Base-by-base conservation (phyloP, 2,888 invertebrate genomes). In the Drosophila melanosoma region DNA sequence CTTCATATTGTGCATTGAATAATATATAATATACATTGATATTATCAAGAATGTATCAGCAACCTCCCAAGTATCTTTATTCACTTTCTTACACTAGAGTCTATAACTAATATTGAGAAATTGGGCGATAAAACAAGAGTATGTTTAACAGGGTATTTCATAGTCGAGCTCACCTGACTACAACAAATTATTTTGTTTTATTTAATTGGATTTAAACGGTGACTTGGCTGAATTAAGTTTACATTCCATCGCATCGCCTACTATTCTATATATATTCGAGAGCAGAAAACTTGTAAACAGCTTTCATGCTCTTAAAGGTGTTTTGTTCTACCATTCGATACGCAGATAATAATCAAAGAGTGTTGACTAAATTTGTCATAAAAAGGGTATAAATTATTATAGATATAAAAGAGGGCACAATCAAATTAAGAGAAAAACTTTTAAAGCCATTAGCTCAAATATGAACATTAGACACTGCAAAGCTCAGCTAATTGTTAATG, bases 201-300 rank as follows among this genome's bases (percentile, higher is more conserved):
- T 23, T 1, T 8, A 2, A 23, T 10, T 49, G 17, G 0, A 11
- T 49, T 17, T 45, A 0, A 10, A 26, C 17, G 17, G 15, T 26
- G 49, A n/a, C 12, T 36, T 26, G 12, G 26, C 23, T 54, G 36
- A 12, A 23, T 53, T 17, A 23, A 23, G 23, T 17, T 10, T 23
- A 26, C 6, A 38, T 56, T 12, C 36, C n/a, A 56, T 12, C 12
- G 12, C 6, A 23, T 3, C 5, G 3, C 5, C 23, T 6, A 3
- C 12, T 12, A 17, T 12, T 12, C 10, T 53, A 8, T 20, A 15
- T 53, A 8, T 20, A 20, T 35, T 35, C 17, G 36, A 49, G 4
- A 12, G 45, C 65, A 72, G 0, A 54, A 65, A 11, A 29, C 26
- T 42, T 38, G 12, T 6, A 11, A 29, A 15, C 15, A 49, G 35